phyloP scores from a whole-genome alignment of 2,888 invertebrate species.

The Trachelus iudaicus region DNA sequence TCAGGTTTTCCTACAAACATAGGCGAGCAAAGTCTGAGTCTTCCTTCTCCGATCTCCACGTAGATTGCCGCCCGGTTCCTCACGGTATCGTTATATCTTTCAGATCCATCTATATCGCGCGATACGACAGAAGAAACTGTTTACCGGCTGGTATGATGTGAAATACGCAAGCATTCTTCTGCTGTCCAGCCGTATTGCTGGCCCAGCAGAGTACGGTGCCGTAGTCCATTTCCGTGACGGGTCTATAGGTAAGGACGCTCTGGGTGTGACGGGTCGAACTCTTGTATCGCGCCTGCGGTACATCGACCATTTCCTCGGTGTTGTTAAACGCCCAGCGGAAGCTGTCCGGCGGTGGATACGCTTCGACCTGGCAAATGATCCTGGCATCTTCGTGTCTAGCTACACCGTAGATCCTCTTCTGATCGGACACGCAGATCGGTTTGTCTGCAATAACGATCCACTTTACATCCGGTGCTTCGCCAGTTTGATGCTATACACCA shows the following conservation, averaged over 20 bases:
- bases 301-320: constrained; percentile 83
- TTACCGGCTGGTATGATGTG: constrained; percentile 76
- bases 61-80: background rate
- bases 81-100: background rate
- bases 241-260: constrained; percentile 77
- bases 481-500: background rate
- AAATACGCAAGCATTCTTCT: constrained; percentile 79
- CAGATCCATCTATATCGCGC: background rate
- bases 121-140: background rate
- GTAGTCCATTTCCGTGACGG: constrained; percentile 80
- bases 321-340: constrained; percentile 93
- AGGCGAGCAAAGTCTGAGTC: background rate
- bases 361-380: constrained; percentile 85
- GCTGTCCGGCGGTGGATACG: constrained; percentile 83
- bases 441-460: constrained; percentile 74
- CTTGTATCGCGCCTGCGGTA: constrained; percentile 76
- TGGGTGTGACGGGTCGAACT: constrained; percentile 71
- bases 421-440: constrained; percentile 81
- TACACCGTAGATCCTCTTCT: constrained; percentile 84
- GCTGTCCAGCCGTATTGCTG: constrained; percentile 78
- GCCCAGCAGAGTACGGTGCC: constrained; percentile 82
- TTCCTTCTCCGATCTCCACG: background rate
- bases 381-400: constrained; percentile 84
- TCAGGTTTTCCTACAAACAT: constrained; percentile 75
- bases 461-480: background rate